Evolutionary conservation across 2,888 invertebrate species (phyloP).

Genomic region (Phlogophora meticulosa): DNA sequence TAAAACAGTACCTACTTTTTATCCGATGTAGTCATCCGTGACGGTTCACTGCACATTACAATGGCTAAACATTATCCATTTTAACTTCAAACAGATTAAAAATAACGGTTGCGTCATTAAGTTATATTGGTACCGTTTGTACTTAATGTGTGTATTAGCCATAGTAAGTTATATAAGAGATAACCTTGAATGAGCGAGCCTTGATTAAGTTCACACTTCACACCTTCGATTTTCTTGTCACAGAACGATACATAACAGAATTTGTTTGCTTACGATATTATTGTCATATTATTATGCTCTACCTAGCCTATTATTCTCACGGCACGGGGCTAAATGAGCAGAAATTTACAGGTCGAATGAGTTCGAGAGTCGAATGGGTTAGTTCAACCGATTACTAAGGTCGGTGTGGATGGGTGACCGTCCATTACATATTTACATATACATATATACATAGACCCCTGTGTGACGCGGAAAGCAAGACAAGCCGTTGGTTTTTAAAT

Average conservation of each 20-base stretch:
- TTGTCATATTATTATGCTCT: background rate
- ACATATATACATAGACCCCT: no score
- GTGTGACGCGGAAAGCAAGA: no score
- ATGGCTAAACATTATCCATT: slow-evolving; percentile 62
- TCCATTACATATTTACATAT: no score
- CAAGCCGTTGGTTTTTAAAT: no score
- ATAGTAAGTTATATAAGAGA: slow-evolving; percentile 11
- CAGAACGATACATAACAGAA: background rate
- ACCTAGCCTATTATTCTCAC: no score
- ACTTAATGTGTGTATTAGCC: slow-evolving; percentile 2
- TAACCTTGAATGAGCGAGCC: slow-evolving; percentile 35
- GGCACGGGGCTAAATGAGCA: no score
- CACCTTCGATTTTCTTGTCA: slow-evolving; percentile 37
- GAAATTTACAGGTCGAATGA: no score
- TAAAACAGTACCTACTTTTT: slow-evolving; percentile 14
- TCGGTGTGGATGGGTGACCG: no score
- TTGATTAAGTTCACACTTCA: slow-evolving; percentile 33
- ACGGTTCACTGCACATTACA: slow-evolving; percentile 59
- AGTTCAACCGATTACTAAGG: no score
- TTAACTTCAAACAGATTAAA: slow-evolving; percentile 64
- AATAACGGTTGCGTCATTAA: slow-evolving; percentile 75
- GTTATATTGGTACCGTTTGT: slow-evolving; percentile 12
- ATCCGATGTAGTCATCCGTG: slow-evolving; percentile 44
- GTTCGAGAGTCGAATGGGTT: no score
- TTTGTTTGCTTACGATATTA: slow-evolving; percentile 1